phyloP scores from a whole-genome alignment of 2,888 invertebrate genomes.

The Sphinx pinastri region DNA sequence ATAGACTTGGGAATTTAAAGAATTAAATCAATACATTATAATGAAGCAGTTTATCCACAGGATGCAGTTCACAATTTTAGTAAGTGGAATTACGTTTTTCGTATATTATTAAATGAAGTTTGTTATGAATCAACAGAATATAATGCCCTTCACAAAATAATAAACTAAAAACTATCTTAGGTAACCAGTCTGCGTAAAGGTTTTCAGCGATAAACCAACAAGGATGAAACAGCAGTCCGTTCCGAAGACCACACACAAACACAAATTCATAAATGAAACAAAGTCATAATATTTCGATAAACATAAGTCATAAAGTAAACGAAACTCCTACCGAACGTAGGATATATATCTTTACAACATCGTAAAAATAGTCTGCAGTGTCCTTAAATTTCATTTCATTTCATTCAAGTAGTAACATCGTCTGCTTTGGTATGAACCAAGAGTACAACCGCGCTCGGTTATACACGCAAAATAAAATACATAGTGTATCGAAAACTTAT shows the following conservation, averaged over 20 bases:
- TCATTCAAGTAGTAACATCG: conserved; percentile 62
- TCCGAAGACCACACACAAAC: conserved; percentile 63
- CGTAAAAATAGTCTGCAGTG: conserved; percentile 33
- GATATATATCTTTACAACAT: conserved; percentile 39
- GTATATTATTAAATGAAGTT: not conserved
- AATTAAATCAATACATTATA: conserved; percentile 7
- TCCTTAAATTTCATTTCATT: conserved; percentile 71
- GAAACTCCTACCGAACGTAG: conserved; percentile 43
- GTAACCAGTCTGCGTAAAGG: not conserved
- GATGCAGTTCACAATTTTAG: not conserved
- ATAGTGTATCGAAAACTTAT: conserved; percentile 48
- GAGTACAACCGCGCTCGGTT: conserved; percentile 34
- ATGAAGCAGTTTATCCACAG: too few relatives aligned
- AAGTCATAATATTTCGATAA: conserved; percentile 65
- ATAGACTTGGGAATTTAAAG: not conserved
- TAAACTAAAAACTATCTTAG: not conserved
- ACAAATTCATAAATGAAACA: conserved; percentile 72
- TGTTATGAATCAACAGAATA: not conserved
- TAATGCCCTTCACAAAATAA: not conserved
- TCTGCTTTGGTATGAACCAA: conserved; percentile 38
- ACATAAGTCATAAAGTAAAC: conserved; percentile 62
- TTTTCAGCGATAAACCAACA: conserved; percentile 5
- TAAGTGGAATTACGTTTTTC: not conserved
- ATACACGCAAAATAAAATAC: conserved; percentile 47
- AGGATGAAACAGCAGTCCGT: conserved; percentile 42